These are phyloP conservation scores for Peromyscus maniculatus DNA, from an alignment of 2,113 vertebrate species.

Conservation along the genomic window DNA sequence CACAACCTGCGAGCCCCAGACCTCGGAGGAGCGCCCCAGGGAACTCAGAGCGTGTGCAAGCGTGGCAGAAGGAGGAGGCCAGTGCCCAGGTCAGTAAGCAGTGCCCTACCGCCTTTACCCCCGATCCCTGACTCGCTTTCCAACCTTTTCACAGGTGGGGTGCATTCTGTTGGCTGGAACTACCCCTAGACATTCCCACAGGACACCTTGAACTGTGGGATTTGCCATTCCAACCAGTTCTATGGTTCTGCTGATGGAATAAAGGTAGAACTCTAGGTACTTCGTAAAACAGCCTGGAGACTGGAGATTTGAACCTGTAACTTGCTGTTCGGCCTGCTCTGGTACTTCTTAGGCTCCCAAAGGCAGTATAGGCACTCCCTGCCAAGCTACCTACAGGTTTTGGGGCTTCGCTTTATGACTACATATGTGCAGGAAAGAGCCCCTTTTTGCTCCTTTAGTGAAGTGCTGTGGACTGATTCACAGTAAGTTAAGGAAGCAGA, in stretches of 20 bases:
- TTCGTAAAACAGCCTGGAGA: background rate
- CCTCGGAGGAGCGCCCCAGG: conserved; percentile 67
- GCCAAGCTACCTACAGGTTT: background rate
- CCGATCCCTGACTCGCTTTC: background rate
- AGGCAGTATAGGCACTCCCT: background rate
- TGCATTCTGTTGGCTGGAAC: conserved; percentile 10
- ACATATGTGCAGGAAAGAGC: background rate
- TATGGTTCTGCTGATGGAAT: background rate
- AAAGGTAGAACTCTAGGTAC: background rate
- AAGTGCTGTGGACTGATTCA: conserved; percentile 14
- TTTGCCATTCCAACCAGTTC: background rate
- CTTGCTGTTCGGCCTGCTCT: background rate
- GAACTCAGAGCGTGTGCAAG: conserved; percentile 59
- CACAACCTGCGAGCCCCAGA: conserved; percentile 79
- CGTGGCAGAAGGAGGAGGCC: conserved; percentile 68
- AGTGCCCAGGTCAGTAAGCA: conserved; percentile 79
- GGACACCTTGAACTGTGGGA: background rate
- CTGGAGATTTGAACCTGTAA: conserved; percentile 65
- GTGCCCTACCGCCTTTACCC: background rate
- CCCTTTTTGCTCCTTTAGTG: conserved; percentile 18
- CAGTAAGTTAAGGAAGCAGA: conserved; percentile 48
- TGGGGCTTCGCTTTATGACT: background rate
- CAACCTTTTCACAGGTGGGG: conserved; percentile 73
- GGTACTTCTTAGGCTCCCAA: background rate
- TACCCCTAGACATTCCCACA: background rate